Percentiles rank a stretch among this genome's conserved stretches.
phyloP scores from a whole-genome alignment of 2,113 vertebrate genomes.

The Seriola aureovittata region DNA sequence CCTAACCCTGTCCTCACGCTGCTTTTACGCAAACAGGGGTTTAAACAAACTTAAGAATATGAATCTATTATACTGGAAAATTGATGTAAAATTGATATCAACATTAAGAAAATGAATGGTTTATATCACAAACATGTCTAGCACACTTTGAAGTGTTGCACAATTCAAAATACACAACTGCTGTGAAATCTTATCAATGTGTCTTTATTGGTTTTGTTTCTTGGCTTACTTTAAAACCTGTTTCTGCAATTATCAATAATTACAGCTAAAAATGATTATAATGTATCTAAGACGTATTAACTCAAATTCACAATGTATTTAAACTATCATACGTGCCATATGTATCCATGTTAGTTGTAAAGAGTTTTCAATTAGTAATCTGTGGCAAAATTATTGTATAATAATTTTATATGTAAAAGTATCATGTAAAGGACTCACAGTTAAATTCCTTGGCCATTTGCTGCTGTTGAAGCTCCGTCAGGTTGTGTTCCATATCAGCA shows the following conservation, averaged over 20 bases:
- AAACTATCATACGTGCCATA: neutral
- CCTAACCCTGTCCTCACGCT: neutral
- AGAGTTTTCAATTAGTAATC: neutral
- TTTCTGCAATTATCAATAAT: neutral
- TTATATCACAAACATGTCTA: no score
- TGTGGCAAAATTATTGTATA: neutral
- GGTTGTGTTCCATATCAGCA: slow-evolving; percentile 86
- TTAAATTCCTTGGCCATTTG: slow-evolving; percentile 65
- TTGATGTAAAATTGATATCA: neutral
- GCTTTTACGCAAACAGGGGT: slow-evolving; percentile 3
- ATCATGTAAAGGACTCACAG: slow-evolving; percentile 70
- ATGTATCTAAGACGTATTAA: neutral
- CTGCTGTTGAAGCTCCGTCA: slow-evolving; percentile 79
- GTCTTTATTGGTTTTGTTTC: neutral
- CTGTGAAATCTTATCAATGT: no score
- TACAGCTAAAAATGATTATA: neutral
- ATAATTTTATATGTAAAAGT: neutral
- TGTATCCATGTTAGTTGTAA: neutral
- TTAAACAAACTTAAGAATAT: neutral
- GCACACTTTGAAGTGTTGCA: no score
- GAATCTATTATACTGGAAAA: neutral
- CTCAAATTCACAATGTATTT: neutral
- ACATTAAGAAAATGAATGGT: neutral
- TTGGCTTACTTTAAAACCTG: neutral
- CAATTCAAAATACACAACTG: no score